Evolutionary conservation across 1,140 invertebrate genomes (phyloP).

Genomic region (Whitmania pigra): DNA sequence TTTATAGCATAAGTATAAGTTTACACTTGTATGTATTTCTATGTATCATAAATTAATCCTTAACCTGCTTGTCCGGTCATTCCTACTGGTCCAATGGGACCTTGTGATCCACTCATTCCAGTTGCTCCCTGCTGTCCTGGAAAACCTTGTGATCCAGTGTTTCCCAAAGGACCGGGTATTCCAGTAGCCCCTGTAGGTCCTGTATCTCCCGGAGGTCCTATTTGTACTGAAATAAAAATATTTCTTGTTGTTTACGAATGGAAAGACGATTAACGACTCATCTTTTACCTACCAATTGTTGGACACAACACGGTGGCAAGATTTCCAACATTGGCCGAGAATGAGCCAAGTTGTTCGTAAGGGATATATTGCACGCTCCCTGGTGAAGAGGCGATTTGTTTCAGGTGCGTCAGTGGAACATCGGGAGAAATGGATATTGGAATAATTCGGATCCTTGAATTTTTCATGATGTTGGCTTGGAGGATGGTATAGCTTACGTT

Average conservation of each 20-base stretch:
- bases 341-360: not conserved
- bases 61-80: conserved; percentile 1
- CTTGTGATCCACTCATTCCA: conserved; percentile 6
- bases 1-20: too few species aligned
- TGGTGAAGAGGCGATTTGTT: conserved; percentile 9
- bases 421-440: conserved; percentile 3
- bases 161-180: conserved; percentile 3
- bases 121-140: conserved; percentile 7
- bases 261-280: not conserved
- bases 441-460: not conserved
- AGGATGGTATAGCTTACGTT: not conserved
- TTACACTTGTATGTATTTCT: too few species aligned
- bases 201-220: conserved; percentile 10
- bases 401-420: not conserved
- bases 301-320: not conserved
- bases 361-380: not conserved
- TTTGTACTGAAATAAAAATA: not conserved
- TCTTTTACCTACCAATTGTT: not conserved
- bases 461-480: conserved; percentile 2
- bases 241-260: not conserved
- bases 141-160: conserved; percentile 14
- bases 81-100: conserved; percentile 11
- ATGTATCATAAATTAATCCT: too few species aligned
- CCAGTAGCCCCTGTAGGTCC: conserved; percentile 18
- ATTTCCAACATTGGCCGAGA: not conserved